Evolutionary conservation across 2,113 vertebrate species (phyloP).

Genomic region (Trogon melanurus): DNA sequence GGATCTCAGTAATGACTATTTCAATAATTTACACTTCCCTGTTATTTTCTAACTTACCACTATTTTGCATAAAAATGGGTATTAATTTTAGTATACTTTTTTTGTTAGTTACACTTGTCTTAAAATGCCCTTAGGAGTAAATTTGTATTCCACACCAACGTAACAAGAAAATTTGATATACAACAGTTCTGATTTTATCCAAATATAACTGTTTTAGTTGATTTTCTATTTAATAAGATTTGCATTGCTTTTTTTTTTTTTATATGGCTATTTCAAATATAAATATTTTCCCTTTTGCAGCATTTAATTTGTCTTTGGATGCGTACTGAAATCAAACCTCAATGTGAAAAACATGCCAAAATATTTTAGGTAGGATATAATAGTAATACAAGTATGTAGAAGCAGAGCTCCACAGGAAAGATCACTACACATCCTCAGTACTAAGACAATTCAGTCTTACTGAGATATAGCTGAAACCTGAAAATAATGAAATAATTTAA

Average conservation of each 20-base stretch:
- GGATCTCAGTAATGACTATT: background rate
- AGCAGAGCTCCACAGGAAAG: background rate
- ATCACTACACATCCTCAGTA: background rate
- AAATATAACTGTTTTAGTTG: background rate
- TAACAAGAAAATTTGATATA: background rate
- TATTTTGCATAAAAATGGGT: background rate
- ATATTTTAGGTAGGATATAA: background rate
- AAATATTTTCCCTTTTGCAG: background rate
- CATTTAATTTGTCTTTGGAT: background rate
- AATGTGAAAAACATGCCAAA: background rate
- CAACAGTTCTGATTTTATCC: background rate
- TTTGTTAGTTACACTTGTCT: background rate
- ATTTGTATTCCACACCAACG: background rate
- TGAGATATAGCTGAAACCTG: background rate
- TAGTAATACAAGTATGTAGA: background rate
- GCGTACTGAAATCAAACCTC: background rate
- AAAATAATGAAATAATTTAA: background rate
- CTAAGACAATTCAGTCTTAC: background rate
- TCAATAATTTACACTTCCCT: background rate
- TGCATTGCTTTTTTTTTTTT: background rate
- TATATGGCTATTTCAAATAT: background rate
- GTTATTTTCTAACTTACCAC: background rate
- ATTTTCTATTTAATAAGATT: background rate
- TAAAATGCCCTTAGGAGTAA: background rate
- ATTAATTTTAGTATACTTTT: background rate